Base-by-base conservation (phyloP, 2,888 invertebrate genomes). In the Hyposoter dolosus region DNA sequence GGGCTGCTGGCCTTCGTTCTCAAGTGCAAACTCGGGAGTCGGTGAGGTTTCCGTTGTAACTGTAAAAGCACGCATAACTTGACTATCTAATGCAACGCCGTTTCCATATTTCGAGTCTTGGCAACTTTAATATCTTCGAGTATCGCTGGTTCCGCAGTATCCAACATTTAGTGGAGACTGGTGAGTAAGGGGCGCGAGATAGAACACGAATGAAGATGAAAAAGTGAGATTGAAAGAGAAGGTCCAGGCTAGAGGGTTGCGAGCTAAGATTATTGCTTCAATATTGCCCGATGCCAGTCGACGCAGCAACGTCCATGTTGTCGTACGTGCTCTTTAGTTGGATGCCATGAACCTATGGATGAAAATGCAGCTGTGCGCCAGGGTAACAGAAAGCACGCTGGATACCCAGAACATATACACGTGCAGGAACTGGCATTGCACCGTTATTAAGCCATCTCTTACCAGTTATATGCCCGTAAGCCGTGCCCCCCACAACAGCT, bases 381-480 rank as follows among this genome's bases (percentile, higher is more conserved):
- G 56, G 75, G 43, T 40, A 53, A 69, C 69, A 28, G 71, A 83
- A 72, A 77, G 81, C 69, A 79, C 68, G 72, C 56, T 74, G 76
- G 79, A 65, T 45, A 63, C 68, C 75, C 19, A 40, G 75, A 89
- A 77, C 79, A 78, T 88, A 85, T 88, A 85, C 82, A 89, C 87
- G 88, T 86, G 88, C 85, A 81, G 88, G 88, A 87, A 86, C 89
- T 88, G 88, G 89, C 90, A 89, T 89, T 87, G 90, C 90, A 87
- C 88, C 90, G 92, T 93, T 93, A 93, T 93, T 93, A 93, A 93
- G 91, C 92, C 91, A 92, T 93, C 91, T 91, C 92, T 93, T 92
- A 93, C 90, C 90, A 90, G 91, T 92, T 92, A 90, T 91, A 92
- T 90, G 90, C 89, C 83, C 87, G 86, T 89, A 90, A 89, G 89